phyloP scores from a whole-genome alignment of 2,888 invertebrate genomes.

The Pseudeuparius sepicola region DNA sequence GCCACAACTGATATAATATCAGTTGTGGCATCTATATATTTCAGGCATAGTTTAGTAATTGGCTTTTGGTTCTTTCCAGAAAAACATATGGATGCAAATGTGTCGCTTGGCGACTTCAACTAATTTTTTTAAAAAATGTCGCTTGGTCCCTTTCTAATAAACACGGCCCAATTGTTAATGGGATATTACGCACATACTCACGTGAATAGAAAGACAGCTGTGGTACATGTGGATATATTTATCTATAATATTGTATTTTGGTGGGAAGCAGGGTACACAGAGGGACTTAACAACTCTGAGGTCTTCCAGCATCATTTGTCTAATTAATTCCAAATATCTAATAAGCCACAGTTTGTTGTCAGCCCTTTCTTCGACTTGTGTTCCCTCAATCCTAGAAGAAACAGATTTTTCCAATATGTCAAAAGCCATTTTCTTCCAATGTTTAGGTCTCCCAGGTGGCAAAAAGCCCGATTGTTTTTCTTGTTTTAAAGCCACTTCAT shows the following conservation, averaged over 20 bases:
- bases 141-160: too few relatives aligned
- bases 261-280: conserved; percentile 91
- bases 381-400: conserved; percentile 82
- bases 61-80: too few relatives aligned
- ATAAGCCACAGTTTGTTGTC: conserved; percentile 95
- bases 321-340: conserved; percentile 75
- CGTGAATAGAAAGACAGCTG: conserved; percentile 68
- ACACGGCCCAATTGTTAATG: too few relatives aligned
- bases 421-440: conserved; percentile 81
- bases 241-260: conserved; percentile 85
- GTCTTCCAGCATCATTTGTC: conserved; percentile 84
- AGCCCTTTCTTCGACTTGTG: conserved; percentile 82
- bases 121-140: too few relatives aligned
- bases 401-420: conserved; percentile 71
- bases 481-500: conserved; percentile 72
- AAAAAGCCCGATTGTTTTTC: conserved; percentile 77
- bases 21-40: too few relatives aligned
- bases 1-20: too few relatives aligned
- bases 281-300: conserved; percentile 81
- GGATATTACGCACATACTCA: too few relatives aligned
- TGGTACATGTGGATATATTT: conserved; percentile 93
- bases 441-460: conserved; percentile 89
- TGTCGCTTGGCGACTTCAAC: too few relatives aligned
- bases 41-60: too few relatives aligned
- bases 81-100: too few relatives aligned